A percentile compares a stretch with the other conserved stretches of the same genome.
phyloP scores from a whole-genome alignment of 2,888 invertebrate genomes.

The Eilema caniola region DNA sequence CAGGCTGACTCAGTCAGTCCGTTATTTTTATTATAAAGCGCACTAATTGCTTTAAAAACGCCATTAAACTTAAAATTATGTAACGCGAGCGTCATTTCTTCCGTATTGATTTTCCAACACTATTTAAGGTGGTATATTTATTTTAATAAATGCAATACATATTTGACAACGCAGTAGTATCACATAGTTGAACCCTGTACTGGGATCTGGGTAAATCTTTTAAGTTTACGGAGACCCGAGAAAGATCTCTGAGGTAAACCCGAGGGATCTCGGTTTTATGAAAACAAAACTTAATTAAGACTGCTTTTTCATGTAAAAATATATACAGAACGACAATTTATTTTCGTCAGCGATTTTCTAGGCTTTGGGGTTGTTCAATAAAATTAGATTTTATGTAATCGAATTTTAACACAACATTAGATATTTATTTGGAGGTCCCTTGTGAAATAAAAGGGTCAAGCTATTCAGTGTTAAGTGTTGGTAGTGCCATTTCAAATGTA shows the following conservation, averaged over 20 bases:
- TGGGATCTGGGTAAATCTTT: slow-evolving; percentile 36
- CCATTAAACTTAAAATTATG: not conserved
- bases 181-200: slow-evolving; percentile 27
- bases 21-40: no score
- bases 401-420: slow-evolving; percentile 8
- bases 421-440: slow-evolving; percentile 13
- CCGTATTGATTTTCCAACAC: not conserved
- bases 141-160: slow-evolving; percentile 10
- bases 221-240: slow-evolving; percentile 37
- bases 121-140: not conserved
- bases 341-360: slow-evolving; percentile 7
- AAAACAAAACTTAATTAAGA: slow-evolving; percentile 42
- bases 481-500: not conserved
- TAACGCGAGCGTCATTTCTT: not conserved
- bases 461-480: slow-evolving; percentile 14
- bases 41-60: no score
- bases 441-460: slow-evolving; percentile 15
- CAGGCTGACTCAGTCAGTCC: no score
- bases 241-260: slow-evolving; percentile 38
- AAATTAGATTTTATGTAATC: slow-evolving; percentile 12
- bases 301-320: slow-evolving; percentile 15
- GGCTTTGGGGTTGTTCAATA: slow-evolving; percentile 5
- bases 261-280: slow-evolving; percentile 38
- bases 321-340: slow-evolving; percentile 2
- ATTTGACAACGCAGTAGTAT: slow-evolving; percentile 24